These are phyloP conservation scores for Ophioninae sp. DNA, from an alignment of 2,888 invertebrate species.

Conservation along the genomic window DNA sequence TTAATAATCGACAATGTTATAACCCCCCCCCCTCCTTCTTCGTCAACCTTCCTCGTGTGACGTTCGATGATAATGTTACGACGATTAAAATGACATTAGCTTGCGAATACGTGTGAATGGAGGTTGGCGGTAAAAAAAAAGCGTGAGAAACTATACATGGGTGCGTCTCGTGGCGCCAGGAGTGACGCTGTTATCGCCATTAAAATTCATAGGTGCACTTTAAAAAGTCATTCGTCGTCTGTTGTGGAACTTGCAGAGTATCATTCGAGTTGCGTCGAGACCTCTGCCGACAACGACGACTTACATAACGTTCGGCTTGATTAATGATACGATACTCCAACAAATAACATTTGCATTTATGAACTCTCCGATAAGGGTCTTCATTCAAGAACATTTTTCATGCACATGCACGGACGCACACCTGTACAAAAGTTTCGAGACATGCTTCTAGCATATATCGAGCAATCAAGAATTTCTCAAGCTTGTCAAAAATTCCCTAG, in stretches of 20 bases:
- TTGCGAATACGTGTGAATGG: not conserved
- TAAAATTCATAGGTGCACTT: slow-evolving; percentile 47
- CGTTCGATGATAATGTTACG: not conserved
- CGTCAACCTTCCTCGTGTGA: not conserved
- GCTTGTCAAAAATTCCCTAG: no score
- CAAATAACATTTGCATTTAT: slow-evolving; percentile 54
- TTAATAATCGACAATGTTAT: not conserved
- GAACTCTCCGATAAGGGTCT: slow-evolving; percentile 35
- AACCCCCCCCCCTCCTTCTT: not conserved
- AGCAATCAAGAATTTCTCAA: no score
- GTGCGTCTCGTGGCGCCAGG: slow-evolving; percentile 47
- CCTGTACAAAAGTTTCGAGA: not conserved
- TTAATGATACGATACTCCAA: slow-evolving; percentile 22
- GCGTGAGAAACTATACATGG: not conserved
- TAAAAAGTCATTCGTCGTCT: slow-evolving; percentile 13
- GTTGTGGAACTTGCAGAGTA: not conserved
- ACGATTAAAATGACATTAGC: not conserved
- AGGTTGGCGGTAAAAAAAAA: not conserved
- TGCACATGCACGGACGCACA: not conserved
- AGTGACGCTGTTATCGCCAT: slow-evolving; percentile 44
- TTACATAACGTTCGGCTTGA: slow-evolving; percentile 44
- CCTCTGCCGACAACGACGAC: slow-evolving; percentile 3
- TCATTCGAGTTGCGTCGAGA: not conserved
- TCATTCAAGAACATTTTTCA: not conserved
- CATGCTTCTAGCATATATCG: no score